phyloP scores from a whole-genome alignment of 2,113 vertebrate species.

The Notarius lentiginosus region DNA sequence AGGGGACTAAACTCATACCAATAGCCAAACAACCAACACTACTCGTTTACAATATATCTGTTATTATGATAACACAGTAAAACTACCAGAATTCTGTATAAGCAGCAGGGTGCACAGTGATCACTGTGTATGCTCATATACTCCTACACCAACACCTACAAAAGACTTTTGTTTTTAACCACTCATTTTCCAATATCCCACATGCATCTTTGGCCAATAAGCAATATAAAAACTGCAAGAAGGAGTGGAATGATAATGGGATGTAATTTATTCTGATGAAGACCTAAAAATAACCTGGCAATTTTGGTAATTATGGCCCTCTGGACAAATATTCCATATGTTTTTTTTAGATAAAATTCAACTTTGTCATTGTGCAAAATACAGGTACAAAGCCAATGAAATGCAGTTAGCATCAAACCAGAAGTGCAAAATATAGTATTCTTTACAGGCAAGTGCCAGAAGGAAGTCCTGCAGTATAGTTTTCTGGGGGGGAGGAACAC shows the following conservation, averaged over 20 bases:
- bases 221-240: not conserved
- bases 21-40: not conserved
- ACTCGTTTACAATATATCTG: not conserved
- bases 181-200: not conserved
- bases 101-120: not conserved
- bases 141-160: not conserved
- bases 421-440: too few species aligned
- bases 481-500: too few species aligned
- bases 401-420: too few species aligned
- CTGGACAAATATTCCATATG: too few species aligned
- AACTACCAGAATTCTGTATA: not conserved
- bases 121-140: not conserved
- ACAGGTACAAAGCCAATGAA: too few species aligned
- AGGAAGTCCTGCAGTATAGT: too few species aligned
- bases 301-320: too few species aligned
- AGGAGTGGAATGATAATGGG: not conserved
- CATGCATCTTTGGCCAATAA: not conserved
- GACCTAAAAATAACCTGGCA: not conserved
- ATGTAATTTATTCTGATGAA: not conserved
- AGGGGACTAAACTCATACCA: not conserved
- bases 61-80: not conserved
- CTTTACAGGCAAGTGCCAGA: too few species aligned
- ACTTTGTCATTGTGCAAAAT: too few species aligned
- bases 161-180: not conserved
- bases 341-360: too few species aligned